A percentile compares a stretch with the other conserved stretches of the same genome.
These are phyloP conservation scores for Lutraria lutraria DNA, from an alignment of 2,888 invertebrate species.

Conservation along the genomic window DNA sequence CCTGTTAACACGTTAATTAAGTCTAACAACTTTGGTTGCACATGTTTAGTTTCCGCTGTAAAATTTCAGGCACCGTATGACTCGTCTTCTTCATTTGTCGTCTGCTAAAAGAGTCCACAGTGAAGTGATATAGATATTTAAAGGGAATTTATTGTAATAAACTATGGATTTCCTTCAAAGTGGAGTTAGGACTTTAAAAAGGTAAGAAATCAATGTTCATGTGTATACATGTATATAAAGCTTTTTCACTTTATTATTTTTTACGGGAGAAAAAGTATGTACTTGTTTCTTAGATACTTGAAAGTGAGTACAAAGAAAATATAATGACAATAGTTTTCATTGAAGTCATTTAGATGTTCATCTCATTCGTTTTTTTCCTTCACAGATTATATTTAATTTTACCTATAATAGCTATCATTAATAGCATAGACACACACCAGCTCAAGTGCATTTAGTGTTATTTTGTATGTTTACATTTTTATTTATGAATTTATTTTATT, in stretches of 20 bases:
- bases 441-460: too few relatives aligned
- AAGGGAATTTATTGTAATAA: not conserved
- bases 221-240: too few relatives aligned
- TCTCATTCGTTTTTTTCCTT: too few relatives aligned
- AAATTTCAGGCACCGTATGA: constrained; percentile 5
- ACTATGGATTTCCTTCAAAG: constrained; percentile 35
- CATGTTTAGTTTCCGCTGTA: not conserved
- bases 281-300: too few relatives aligned
- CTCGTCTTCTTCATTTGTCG: not conserved
- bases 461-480: too few relatives aligned
- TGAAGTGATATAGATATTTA: not conserved
- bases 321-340: too few relatives aligned
- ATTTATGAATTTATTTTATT: too few relatives aligned
- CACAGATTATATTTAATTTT: too few relatives aligned
- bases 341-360: too few relatives aligned
- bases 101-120: not conserved
- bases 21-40: not conserved
- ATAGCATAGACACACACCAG: too few relatives aligned
- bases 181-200: constrained; percentile 36
- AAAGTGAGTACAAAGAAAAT: too few relatives aligned
- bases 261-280: not conserved
- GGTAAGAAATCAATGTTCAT: constrained; percentile 19
- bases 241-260: not conserved
- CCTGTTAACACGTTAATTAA: constrained; percentile 19
- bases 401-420: too few relatives aligned